Conservation (phyloP, 2,888 invertebrate species). For the Hemaris fuciformis region DNA sequence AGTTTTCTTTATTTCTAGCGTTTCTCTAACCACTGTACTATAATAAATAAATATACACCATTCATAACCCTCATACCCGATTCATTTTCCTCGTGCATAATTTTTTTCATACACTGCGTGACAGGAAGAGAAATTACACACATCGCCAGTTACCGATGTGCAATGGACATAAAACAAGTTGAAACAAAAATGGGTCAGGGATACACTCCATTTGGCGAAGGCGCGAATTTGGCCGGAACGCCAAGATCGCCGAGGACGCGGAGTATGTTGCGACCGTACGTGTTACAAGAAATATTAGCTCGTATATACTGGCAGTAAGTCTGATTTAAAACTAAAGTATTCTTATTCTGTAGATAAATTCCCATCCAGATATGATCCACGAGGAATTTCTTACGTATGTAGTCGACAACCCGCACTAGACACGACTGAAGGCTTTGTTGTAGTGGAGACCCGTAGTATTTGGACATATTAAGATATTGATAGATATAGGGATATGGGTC, state of each 20-base stretch:
- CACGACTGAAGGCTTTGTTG: too few species aligned
- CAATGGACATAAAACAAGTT: neutral
- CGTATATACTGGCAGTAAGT: constrained; percentile 32
- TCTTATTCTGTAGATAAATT: too few species aligned
- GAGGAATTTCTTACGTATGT: too few species aligned
- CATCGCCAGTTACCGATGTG: neutral
- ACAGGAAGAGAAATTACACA: neutral
- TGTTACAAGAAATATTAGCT: constrained; percentile 37
- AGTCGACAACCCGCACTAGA: too few species aligned
- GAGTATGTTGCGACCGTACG: constrained; percentile 14
- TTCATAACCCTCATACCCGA: neutral
- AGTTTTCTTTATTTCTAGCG: too few species aligned
- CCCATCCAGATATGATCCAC: too few species aligned
- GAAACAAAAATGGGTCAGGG: constrained; percentile 50
- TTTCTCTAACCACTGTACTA: too few species aligned
- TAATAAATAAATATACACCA: too few species aligned
- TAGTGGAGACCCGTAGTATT: too few species aligned
- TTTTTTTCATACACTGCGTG: constrained; percentile 6
- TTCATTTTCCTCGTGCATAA: constrained; percentile 9
- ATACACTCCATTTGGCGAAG: constrained; percentile 57
- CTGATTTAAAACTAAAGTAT: constrained; percentile 41
- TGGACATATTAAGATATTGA: too few species aligned
- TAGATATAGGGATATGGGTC: too few species aligned
- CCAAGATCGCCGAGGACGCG: constrained; percentile 32
- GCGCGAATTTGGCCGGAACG: constrained; percentile 46